These are phyloP conservation scores for Phaethornis superciliosus DNA, from an alignment of 2,113 vertebrate species.

Conservation along the genomic window DNA sequence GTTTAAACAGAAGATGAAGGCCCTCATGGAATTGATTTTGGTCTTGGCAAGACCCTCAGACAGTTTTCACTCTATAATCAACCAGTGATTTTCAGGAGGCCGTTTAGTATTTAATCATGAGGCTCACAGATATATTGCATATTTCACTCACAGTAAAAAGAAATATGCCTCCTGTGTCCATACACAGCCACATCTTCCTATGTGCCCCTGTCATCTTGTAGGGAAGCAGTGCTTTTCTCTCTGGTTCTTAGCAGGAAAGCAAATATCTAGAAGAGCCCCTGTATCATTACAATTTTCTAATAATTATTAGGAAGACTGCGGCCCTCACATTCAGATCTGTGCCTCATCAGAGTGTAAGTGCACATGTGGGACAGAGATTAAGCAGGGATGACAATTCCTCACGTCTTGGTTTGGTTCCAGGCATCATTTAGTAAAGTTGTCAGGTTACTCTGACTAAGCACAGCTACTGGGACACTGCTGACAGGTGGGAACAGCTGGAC, in stretches of 20 bases:
- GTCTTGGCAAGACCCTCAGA: not conserved
- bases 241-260: not conserved
- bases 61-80: not conserved
- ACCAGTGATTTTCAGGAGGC: not conserved
- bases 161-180: not conserved
- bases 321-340: not conserved
- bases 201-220: fast-evolving
- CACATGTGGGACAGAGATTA: not conserved
- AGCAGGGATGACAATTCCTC: not conserved
- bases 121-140: fast-evolving
- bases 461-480: not conserved
- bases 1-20: not conserved
- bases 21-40: not conserved
- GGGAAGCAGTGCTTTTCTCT: not conserved
- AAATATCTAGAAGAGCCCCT: not conserved
- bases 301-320: not conserved
- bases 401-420: not conserved
- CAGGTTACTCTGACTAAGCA: not conserved
- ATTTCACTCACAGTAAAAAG: fast-evolving
- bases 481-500: not conserved
- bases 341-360: not conserved
- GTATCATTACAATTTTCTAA: not conserved
- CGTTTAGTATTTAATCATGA: not conserved
- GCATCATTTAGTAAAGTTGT: not conserved
- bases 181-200: not conserved